Conservation (phyloP, 1,140 invertebrate genomes). For the Pseudobourletiella spinata region DNA sequence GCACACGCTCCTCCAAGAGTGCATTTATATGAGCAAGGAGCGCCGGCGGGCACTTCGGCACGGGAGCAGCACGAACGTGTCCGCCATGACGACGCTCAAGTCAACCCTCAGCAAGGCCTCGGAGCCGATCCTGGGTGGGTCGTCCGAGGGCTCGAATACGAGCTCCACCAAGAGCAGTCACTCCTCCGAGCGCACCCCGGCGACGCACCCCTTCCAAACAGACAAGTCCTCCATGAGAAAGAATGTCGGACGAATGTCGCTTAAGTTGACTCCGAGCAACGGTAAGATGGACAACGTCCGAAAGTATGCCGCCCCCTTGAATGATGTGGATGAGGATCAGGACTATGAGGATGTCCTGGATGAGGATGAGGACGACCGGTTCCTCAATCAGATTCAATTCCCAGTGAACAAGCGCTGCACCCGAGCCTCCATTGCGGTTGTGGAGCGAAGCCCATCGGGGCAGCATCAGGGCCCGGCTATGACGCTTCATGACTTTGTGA, state of each 20-base stretch:
- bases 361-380: neutral
- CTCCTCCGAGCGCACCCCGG: no score
- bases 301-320: conserved; percentile 4
- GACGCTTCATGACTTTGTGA: conserved; percentile 26
- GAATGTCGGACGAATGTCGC: conserved; percentile 13
- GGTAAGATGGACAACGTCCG: neutral
- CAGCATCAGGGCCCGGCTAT: neutral
- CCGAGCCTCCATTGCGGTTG: neutral
- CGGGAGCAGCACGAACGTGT: conserved; percentile 21
- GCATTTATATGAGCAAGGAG: conserved; percentile 51
- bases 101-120: neutral
- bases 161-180: conserved; percentile 12
- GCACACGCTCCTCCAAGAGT: conserved; percentile 53
- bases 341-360: conserved; percentile 2
- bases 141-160: conserved; percentile 14
- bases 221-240: conserved; percentile 7
- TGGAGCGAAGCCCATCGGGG: neutral
- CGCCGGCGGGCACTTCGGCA: conserved; percentile 47
- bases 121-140: neutral
- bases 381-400: neutral
- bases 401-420: neutral
- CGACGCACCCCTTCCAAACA: no score
- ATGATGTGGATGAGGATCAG: conserved; percentile 9
- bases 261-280: conserved; percentile 11
- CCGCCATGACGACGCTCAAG: neutral